Percentiles rank a stretch among this genome's conserved stretches.
Conservation (phyloP, 2,113 vertebrate species). For the Bubo bubo region DNA sequence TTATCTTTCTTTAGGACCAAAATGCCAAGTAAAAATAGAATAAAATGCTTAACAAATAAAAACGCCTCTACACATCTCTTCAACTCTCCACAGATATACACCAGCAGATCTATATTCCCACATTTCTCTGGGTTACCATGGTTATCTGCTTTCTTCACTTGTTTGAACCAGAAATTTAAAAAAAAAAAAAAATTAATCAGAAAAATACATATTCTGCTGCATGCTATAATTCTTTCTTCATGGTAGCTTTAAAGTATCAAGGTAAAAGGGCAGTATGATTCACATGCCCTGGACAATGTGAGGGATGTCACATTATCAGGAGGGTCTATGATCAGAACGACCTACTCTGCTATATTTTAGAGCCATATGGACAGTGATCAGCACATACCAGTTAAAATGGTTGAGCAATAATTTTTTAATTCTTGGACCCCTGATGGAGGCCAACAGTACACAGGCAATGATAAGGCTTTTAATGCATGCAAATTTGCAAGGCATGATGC, state of each 20-base stretch:
- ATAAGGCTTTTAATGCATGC: conserved; percentile 47
- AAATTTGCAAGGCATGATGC: conserved; percentile 60
- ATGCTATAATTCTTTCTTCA: not conserved
- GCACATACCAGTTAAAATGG: not conserved
- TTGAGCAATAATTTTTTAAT: not conserved
- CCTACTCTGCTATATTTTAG: not conserved
- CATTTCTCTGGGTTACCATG: not conserved
- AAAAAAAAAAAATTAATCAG: not conserved
- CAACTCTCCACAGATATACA: not conserved
- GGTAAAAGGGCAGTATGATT: not conserved
- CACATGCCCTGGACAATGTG: not conserved
- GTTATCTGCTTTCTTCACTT: not conserved
- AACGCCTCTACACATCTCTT: not conserved
- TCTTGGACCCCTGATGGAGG: not conserved
- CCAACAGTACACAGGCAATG: not conserved
- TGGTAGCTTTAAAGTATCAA: not conserved
- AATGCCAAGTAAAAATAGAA: not conserved
- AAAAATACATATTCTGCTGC: not conserved
- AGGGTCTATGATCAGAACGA: not conserved
- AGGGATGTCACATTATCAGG: not conserved
- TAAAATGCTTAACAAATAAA: not conserved
- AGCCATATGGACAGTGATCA: not conserved
- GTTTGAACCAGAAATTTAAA: not conserved
- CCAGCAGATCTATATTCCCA: not conserved
- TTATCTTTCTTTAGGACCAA: not conserved